A percentile compares a stretch with the other conserved stretches of the same genome.
phyloP scores from a whole-genome alignment of 2,888 invertebrate genomes.

The Hedya salicella region DNA sequence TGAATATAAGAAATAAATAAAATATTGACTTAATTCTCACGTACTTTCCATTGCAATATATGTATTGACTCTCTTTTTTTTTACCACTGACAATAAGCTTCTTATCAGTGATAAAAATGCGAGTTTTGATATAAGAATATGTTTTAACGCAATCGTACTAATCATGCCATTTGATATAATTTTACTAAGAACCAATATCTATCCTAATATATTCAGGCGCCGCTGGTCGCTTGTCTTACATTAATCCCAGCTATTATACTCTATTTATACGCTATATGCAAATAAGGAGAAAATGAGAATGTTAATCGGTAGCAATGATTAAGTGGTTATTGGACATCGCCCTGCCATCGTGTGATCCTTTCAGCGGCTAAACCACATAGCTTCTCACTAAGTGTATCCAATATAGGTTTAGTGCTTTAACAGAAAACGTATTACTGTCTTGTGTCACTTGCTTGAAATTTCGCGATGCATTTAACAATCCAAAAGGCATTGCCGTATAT shows the following conservation, averaged over 20 bases:
- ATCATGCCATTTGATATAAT: too few relatives aligned
- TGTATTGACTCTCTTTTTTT: too few relatives aligned
- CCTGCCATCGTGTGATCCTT: conserved; percentile 18
- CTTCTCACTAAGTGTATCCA: conserved; percentile 7
- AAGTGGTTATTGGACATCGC: conserved; percentile 52
- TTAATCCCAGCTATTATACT: conserved; percentile 48
- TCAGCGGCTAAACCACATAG: conserved; percentile 11
- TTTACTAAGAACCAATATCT: background rate
- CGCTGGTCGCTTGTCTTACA: conserved; percentile 14
- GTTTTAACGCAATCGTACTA: too few relatives aligned
- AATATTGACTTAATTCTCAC: too few relatives aligned
- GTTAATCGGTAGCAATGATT: conserved; percentile 62
- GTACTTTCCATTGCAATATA: too few relatives aligned
- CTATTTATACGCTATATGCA: conserved; percentile 62
- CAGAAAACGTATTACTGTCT: too few relatives aligned
- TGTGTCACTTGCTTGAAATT: too few relatives aligned
- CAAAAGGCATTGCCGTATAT: background rate
- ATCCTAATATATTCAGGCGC: background rate
- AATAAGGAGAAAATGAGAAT: conserved; percentile 68
- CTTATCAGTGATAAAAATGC: too few relatives aligned
- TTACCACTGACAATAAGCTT: too few relatives aligned
- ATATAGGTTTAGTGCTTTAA: too few relatives aligned
- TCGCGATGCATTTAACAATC: background rate
- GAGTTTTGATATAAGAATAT: too few relatives aligned
- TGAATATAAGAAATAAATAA: too few relatives aligned